phyloP scores from a whole-genome alignment of 2,797 vertebrate genomes.

The Oryzias sinensis region DNA sequence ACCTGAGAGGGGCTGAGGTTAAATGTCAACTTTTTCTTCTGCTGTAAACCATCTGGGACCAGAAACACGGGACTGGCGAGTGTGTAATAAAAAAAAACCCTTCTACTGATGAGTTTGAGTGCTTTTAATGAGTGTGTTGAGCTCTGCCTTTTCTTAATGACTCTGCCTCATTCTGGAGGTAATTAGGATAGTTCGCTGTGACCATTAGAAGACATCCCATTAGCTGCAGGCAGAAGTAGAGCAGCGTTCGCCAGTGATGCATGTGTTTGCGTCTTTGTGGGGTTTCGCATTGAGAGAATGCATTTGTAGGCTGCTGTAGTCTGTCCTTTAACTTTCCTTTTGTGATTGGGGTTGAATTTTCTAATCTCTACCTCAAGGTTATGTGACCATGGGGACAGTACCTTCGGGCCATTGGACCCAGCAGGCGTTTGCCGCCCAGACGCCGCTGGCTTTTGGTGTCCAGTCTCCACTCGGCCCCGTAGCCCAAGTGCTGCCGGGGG shows the following conservation, averaged over 20 bases:
- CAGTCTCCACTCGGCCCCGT: constrained; percentile 86
- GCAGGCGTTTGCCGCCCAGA: constrained; percentile 89
- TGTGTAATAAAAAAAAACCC: constrained; percentile 49
- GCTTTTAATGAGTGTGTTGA: constrained; percentile 64
- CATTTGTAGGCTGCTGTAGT: background rate
- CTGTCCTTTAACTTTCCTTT: too few relatives aligned
- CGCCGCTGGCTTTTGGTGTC: constrained; percentile 91
- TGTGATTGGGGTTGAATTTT: background rate
- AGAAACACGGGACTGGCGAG: constrained; percentile 14
- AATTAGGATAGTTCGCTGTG: constrained; percentile 65
- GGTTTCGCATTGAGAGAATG: constrained; percentile 28
- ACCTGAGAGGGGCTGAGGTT: constrained; percentile 11
- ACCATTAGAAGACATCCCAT: constrained; percentile 67
- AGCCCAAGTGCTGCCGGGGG: constrained; percentile 94
- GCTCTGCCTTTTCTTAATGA: constrained; percentile 58
- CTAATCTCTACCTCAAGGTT: constrained; percentile 78
- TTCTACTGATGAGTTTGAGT: constrained; percentile 54
- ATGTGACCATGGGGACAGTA: constrained; percentile 98
- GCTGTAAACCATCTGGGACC: constrained; percentile 30
- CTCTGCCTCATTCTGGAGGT: constrained; percentile 62
- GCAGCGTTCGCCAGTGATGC: constrained; percentile 58
- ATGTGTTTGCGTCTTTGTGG: constrained; percentile 46
- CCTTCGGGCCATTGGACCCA: constrained; percentile 96
- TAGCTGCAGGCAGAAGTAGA: constrained; percentile 67
- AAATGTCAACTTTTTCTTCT: constrained; percentile 38